Base-by-base conservation (phyloP, 2,888 invertebrate species). In the Proisotoma minuta region DNA sequence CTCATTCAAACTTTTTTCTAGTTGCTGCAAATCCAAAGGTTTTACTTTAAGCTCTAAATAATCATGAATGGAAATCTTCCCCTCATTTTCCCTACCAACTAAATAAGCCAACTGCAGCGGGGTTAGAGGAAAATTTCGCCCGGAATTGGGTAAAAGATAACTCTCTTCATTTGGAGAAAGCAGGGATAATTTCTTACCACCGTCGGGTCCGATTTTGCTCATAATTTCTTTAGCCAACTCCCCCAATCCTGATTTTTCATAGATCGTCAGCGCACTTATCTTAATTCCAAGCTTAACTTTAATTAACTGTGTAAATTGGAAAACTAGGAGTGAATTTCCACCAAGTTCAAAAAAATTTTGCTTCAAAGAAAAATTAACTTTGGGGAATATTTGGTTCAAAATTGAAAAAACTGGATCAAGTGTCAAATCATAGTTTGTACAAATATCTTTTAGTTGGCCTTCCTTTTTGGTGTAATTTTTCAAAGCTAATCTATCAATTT, bases 271-370 rank as follows among this genome's bases (percentile, higher is more conserved):
- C 15, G 34, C 34, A 34, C 8, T 8, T 34, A 34, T 34, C 15
- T 34, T 8, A 10, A 34, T 34, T 8, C 34, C 34, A 34, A 34
- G 15, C 34, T 34, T 15, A 5, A 50, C 15, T 15, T 15, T 22
- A 24, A 50, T 15, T 22, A 50, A 24, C 15, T 10, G 20, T 15
- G 50, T 3, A 22, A 20, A 24, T 22, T 50, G 50, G 23, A 50
- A 50, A 22, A 24, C 24, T 3, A 50, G 24, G 5, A 50, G 23
- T 22, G 50, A 50, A 22, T 50, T 50, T 10, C 50, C 50, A 23
- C 50, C 50, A 8, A 50, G 23, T 22, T 50, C 50, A 23, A 50
- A 20, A 24, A 50, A 50, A 24, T 50, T 50, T 15, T 20, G 23
- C 15, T 10, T 22, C 8, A 24, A 4, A 8, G 20, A 5, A 15